phyloP scores from a whole-genome alignment of 2,888 invertebrate species.

The Leucania comma region DNA sequence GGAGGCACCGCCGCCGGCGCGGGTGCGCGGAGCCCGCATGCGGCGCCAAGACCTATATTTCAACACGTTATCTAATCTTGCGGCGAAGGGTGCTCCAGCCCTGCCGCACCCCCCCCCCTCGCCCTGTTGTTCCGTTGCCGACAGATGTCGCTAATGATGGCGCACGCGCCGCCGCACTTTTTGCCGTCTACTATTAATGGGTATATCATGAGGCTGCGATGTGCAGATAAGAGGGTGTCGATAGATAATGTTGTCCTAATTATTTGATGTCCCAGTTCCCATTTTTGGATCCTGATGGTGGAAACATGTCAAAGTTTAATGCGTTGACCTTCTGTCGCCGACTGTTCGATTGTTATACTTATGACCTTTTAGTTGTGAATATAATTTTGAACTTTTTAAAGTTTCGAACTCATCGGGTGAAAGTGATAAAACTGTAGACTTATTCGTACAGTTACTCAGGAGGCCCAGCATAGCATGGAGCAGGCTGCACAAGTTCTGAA shows the following conservation, averaged over 20 bases:
- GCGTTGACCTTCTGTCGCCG: conserved; percentile 14
- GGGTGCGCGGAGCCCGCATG: conserved; percentile 23
- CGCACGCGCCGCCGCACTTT: conserved; percentile 70
- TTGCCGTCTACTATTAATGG: conserved; percentile 67
- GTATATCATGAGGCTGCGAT: conserved; percentile 59
- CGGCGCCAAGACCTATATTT: conserved; percentile 55
- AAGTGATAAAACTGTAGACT: no score
- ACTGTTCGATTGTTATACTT: neutral
- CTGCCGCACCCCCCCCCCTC: neutral
- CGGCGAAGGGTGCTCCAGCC: conserved; percentile 30
- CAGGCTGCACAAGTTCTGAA: no score
- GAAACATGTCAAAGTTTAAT: conserved; percentile 36
- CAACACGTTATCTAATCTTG: conserved; percentile 62
- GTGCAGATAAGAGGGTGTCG: conserved; percentile 63
- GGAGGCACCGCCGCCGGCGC: neutral
- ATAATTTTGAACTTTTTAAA: neutral
- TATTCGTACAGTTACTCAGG: no score
- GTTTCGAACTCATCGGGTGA: no score
- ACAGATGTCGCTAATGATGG: conserved; percentile 65
- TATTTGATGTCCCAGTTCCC: conserved; percentile 45
- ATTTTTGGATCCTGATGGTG: conserved; percentile 23
- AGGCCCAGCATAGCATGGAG: no score
- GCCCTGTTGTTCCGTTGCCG: conserved; percentile 23
- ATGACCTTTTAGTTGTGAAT: conserved; percentile 3
- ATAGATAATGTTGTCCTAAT: conserved; percentile 61